phyloP scores from a whole-genome alignment of 1,140 invertebrate species.

The Macrocentrus cingulum region DNA sequence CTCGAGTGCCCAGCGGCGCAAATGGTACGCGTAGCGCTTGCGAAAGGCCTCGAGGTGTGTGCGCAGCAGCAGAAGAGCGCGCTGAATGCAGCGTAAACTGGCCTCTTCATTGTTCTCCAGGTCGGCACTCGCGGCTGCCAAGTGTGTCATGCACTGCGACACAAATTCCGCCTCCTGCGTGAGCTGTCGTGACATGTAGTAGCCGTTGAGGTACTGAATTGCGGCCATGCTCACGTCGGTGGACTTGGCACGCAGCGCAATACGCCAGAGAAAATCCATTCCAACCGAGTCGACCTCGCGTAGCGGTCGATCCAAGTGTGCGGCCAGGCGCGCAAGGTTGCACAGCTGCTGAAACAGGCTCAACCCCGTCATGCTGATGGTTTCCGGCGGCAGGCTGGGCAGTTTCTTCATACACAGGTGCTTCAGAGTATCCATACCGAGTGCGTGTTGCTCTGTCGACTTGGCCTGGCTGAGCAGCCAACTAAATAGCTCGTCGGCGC shows the following conservation, averaged over 20 bases:
- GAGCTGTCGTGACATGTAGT: slow-evolving; percentile 87
- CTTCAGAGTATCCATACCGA: slow-evolving; percentile 81
- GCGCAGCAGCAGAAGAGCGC: slow-evolving; percentile 82
- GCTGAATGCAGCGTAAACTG: slow-evolving; percentile 84
- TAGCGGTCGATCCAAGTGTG: slow-evolving; percentile 61
- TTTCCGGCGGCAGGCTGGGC: slow-evolving; percentile 82
- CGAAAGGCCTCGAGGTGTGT: slow-evolving; percentile 92
- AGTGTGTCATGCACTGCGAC: slow-evolving; percentile 85
- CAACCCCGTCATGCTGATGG: slow-evolving; percentile 87
- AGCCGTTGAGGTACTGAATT: slow-evolving; percentile 89
- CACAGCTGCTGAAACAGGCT: slow-evolving; percentile 89
- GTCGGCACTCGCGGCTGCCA: slow-evolving; percentile 77
- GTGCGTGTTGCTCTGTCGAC: slow-evolving; percentile 85
- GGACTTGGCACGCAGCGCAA: slow-evolving; percentile 83
- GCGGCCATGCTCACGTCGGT: slow-evolving; percentile 92
- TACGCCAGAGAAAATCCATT: slow-evolving; percentile 93
- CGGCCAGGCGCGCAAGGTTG: slow-evolving; percentile 76
- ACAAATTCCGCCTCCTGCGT: slow-evolving; percentile 92
- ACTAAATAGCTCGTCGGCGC: slow-evolving; percentile 87
- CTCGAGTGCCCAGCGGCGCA: slow-evolving; percentile 81
- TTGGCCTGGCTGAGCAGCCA: slow-evolving; percentile 90
- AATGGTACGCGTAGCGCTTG: slow-evolving; percentile 83
- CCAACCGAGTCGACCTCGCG: slow-evolving; percentile 64
- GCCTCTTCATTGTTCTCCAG: slow-evolving; percentile 74
- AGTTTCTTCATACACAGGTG: slow-evolving; percentile 88